These are phyloP conservation scores for Cossypha dichroa DNA, from an alignment of 2,797 vertebrate species.

Conservation along the genomic window DNA sequence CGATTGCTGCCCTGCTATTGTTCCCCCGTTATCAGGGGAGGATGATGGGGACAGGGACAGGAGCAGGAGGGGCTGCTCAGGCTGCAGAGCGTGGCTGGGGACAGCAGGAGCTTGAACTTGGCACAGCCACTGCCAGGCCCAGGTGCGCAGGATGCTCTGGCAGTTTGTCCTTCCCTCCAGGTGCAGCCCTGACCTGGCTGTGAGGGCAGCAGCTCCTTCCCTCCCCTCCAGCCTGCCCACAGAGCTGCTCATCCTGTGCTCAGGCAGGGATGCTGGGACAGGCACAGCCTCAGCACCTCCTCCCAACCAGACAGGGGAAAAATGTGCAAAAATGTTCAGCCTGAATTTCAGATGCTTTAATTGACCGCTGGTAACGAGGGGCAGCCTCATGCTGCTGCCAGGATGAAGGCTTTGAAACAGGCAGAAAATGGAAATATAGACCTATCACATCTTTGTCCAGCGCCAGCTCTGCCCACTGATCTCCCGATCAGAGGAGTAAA, in stretches of 20 bases:
- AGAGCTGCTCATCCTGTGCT: accelerated
- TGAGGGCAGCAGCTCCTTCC: neutral
- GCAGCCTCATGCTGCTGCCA: accelerated
- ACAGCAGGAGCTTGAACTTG: slow-evolving; percentile 13
- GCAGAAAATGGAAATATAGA: slow-evolving; percentile 20
- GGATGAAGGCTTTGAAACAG: neutral
- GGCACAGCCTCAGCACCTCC: neutral
- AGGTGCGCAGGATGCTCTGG: neutral
- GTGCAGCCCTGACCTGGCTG: neutral
- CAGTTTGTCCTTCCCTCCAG: neutral
- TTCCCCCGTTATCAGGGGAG: neutral
- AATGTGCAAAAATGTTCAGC: neutral
- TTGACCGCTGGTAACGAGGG: neutral
- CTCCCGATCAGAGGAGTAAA: slow-evolving; percentile 19
- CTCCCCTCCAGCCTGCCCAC: accelerated
- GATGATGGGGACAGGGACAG: neutral
- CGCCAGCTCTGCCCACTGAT: slow-evolving; percentile 6
- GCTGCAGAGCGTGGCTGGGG: neutral
- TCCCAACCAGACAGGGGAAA: neutral
- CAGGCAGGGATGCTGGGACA: neutral
- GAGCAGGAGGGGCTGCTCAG: neutral
- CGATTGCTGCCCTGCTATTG: accelerated
- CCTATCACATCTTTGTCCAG: neutral
- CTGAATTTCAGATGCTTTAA: neutral
- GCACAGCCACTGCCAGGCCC: accelerated